Conservation (phyloP, 2,797 vertebrate genomes). For the Enteromius treurensis region DNA sequence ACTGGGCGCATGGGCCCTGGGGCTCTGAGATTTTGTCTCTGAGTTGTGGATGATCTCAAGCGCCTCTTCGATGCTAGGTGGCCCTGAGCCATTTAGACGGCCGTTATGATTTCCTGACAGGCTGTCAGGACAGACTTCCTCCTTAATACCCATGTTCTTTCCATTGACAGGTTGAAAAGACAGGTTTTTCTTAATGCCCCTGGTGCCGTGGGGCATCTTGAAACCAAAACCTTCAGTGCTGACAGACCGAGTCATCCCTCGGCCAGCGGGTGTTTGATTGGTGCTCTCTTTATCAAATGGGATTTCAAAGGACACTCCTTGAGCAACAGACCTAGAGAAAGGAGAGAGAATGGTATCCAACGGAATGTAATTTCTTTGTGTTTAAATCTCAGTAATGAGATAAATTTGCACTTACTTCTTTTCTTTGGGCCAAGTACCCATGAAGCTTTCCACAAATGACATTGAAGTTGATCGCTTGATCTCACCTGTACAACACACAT, state of each 20-base stretch:
- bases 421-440: slow-evolving; percentile 98
- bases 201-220: slow-evolving; percentile 78
- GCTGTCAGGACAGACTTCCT: slow-evolving; percentile 77
- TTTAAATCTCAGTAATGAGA: slow-evolving; percentile 1
- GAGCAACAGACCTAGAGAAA: slow-evolving; percentile 85
- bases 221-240: slow-evolving; percentile 92
- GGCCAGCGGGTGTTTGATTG: slow-evolving; percentile 64
- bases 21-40: slow-evolving; percentile 71
- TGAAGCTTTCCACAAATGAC: slow-evolving; percentile 94
- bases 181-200: slow-evolving; percentile 85
- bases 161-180: slow-evolving; percentile 93
- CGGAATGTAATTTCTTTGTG: neutral
- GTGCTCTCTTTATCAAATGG: slow-evolving; percentile 90
- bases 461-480: slow-evolving; percentile 95
- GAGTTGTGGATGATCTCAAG: slow-evolving; percentile 92
- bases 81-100: slow-evolving; percentile 73
- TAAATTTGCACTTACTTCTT: slow-evolving; percentile 81
- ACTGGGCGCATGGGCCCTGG: slow-evolving; percentile 74
- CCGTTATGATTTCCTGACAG: slow-evolving; percentile 67
- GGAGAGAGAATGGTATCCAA: neutral
- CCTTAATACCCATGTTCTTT: slow-evolving; percentile 86
- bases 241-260: slow-evolving; percentile 88
- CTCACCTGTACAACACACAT: slow-evolving; percentile 78
- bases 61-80: slow-evolving; percentile 91
- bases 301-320: slow-evolving; percentile 97